Evolutionary conservation across 2,113 vertebrate genomes (phyloP).

Genomic region (Panthera tigris): DNA sequence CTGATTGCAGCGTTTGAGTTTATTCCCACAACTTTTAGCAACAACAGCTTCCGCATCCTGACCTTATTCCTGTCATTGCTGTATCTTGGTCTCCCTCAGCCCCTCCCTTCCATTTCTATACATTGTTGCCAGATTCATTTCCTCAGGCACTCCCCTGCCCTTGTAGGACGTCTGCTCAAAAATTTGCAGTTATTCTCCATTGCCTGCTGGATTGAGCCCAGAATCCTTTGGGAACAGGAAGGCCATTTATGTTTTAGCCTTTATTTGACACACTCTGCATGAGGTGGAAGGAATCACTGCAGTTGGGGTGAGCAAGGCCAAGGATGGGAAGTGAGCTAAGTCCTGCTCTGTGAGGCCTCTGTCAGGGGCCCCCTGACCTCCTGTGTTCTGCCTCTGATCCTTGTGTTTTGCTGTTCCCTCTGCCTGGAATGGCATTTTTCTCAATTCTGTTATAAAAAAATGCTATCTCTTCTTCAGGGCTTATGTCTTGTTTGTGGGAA

Average conservation of each 20-base stretch:
- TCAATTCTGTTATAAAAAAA: not conserved
- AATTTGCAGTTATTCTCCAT: not conserved
- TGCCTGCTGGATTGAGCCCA: not conserved
- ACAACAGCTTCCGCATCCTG: not conserved
- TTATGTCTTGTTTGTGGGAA: not conserved
- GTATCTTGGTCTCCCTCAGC: not conserved
- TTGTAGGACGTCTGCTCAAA: not conserved
- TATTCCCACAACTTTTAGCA: not conserved
- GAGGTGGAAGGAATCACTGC: not conserved
- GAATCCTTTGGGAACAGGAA: not conserved
- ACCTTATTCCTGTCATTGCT: not conserved
- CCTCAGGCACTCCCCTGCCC: not conserved
- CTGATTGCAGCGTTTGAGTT: not conserved
- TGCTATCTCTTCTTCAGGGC: not conserved
- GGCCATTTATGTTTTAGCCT: not conserved
- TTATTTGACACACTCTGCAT: not conserved
- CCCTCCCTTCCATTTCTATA: not conserved
- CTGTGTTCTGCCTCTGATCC: not conserved
- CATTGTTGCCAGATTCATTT: not conserved
- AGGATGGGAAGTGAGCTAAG: not conserved
- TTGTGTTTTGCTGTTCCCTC: not conserved
- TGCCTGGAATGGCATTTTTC: not conserved
- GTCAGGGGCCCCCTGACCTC: not conserved
- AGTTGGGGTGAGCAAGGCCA: not conserved
- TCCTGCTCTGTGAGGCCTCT: accelerated